Evolutionary conservation across 2,113 vertebrate species (phyloP).

Genomic region (Sus scrofa): T2T-Sscrofa CM000826.6:152077001-152077500

Average conservation of each 20-base stretch:
- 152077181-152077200: neutral
- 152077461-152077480: fast-evolving
- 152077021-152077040: neutral
- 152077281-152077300: neutral
- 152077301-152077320: neutral
- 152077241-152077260: neutral
- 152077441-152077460: neutral
- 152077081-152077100: neutral
- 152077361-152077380: neutral
- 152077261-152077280: neutral
- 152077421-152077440: neutral
- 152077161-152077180: neutral
- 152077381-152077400: neutral
- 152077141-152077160: neutral
- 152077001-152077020: neutral
- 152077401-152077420: neutral
- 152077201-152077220: neutral
- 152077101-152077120: neutral
- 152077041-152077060: no score
- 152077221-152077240: fast-evolving
- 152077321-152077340: neutral
- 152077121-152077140: neutral
- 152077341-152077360: neutral
- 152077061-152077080: neutral
- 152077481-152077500: neutral